Evolutionary conservation across 2,888 invertebrate species (phyloP), one percentile per base, ranked within the genome.

Genomic region (Nematopogon swammerdamellus): DNA sequence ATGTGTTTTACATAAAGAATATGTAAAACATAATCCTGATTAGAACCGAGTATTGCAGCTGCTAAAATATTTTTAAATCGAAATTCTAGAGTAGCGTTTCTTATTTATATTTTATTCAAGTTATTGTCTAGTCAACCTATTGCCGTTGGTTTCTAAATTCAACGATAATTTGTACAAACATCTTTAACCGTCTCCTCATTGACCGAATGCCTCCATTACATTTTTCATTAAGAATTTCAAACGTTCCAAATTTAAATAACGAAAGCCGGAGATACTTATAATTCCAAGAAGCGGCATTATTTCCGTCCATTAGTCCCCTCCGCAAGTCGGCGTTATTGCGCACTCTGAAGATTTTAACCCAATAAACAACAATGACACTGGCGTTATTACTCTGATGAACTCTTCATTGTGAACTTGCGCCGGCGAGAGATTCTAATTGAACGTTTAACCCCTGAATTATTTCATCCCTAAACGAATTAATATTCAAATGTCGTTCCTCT

Each of bases 381-480:
- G 11, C 36, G 36, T 36, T 36, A 36, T 49, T 48, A 58, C 58
- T 58, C 53, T 57, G 59, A 58, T 58, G 56, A 59, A 55, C 52
- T 59, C 62, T 56, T 63, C 64, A 64, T 65, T 64, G 61, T 51
- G 47, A 61, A 59, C 59, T 62, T 62, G 58, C 62, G 61, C 53
- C 57, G 49, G 55, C 44, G 44, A 49, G 47, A 49, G 46, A 49
- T 44, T 19, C 43, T 19, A 54, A 55, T 52, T 54, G 50, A 49
- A 45, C 50, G 51, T 51, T 57, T 55, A 48, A 54, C 57, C 58
- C 55, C 57, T 53, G 46, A 56, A 54, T 50, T 57, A 46, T 20
- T 20, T 20, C 18, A 46, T 25, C 19, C 25, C 48, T 42, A 47
- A 49, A 45, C 48, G 48, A 51, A 49, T 51, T 52, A 52, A 52